These are phyloP conservation scores for Lasiommata megera DNA, from an alignment of 2,888 invertebrate genomes.

Conservation along the genomic window DNA sequence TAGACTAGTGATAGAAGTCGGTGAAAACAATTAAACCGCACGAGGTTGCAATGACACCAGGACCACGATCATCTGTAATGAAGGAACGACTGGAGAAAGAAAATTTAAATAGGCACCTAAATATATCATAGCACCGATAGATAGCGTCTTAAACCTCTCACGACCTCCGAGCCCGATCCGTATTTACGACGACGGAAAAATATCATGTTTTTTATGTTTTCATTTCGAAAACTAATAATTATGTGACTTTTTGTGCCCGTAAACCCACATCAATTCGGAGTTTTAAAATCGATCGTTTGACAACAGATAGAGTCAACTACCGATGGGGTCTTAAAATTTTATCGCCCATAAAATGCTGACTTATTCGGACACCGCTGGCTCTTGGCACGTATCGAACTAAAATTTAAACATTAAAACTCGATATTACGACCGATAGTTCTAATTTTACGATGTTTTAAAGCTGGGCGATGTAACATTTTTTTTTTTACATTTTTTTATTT, in stretches of 20 bases:
- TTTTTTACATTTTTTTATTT: slow-evolving; percentile 33
- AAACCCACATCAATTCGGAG: slow-evolving; percentile 46
- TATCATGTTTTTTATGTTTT: slow-evolving; percentile 40
- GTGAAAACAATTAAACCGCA: too few species aligned
- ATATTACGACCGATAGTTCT: slow-evolving; percentile 76
- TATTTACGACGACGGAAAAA: slow-evolving; percentile 18
- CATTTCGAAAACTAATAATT: slow-evolving; percentile 40
- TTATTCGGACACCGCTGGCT: slow-evolving; percentile 58
- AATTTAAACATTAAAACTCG: slow-evolving; percentile 69
- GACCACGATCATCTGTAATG: too few species aligned
- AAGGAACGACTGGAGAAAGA: too few species aligned
- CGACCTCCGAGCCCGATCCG: slow-evolving; percentile 10
- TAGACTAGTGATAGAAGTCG: too few species aligned
- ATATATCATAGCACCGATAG: background rate
- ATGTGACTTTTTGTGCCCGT: slow-evolving; percentile 42
- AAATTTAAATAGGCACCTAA: background rate
- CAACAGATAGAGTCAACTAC: slow-evolving; percentile 55
- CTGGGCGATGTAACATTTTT: slow-evolving; percentile 50
- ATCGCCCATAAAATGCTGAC: slow-evolving; percentile 74
- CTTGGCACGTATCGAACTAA: slow-evolving; percentile 57
- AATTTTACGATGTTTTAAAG: slow-evolving; percentile 72
- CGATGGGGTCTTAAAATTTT: slow-evolving; percentile 70
- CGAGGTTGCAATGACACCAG: too few species aligned
- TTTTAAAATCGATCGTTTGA: slow-evolving; percentile 54
- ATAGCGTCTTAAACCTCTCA: slow-evolving; percentile 5